phyloP scores from a whole-genome alignment of 2,113 vertebrate genomes.

The Rhegmatorhina hoffmannsi region DNA sequence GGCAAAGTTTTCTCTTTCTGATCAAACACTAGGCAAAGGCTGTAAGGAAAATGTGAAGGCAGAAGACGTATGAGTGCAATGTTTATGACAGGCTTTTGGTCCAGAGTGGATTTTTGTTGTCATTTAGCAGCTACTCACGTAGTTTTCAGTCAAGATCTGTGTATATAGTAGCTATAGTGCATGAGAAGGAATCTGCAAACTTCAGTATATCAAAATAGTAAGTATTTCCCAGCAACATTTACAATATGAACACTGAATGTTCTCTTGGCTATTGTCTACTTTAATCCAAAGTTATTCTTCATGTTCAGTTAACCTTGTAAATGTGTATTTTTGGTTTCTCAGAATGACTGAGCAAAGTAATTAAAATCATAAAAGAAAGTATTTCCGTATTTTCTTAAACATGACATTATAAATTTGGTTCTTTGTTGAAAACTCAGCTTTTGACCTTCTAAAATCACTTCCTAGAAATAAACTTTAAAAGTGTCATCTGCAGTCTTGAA shows the following conservation, averaged over 20 bases:
- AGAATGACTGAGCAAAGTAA: neutral
- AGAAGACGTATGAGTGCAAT: slow-evolving; percentile 61
- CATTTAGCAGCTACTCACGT: slow-evolving; percentile 67
- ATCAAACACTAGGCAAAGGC: slow-evolving; percentile 55
- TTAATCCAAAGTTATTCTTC: slow-evolving; percentile 3
- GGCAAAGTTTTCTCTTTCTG: slow-evolving; percentile 15
- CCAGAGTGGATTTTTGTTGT: slow-evolving; percentile 63
- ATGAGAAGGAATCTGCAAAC: slow-evolving; percentile 27
- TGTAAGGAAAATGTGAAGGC: slow-evolving; percentile 63
- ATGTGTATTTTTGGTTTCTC: neutral
- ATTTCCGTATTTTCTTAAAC: slow-evolving; percentile 1
- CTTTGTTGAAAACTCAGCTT: neutral
- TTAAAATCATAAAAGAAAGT: neutral
- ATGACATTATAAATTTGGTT: neutral
- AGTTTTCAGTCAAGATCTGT: slow-evolving; percentile 55
- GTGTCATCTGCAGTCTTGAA: neutral
- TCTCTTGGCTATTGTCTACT: slow-evolving; percentile 1
- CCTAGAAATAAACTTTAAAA: neutral
- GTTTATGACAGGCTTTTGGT: slow-evolving; percentile 70
- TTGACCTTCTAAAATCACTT: neutral
- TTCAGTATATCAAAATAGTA: slow-evolving; percentile 14
- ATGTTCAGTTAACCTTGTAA: slow-evolving; percentile 5
- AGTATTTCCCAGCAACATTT: neutral
- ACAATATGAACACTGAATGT: neutral
- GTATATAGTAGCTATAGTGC: slow-evolving; percentile 14